phyloP scores from a whole-genome alignment of 2,797 vertebrate species.

The Fistularia commersonii region DNA sequence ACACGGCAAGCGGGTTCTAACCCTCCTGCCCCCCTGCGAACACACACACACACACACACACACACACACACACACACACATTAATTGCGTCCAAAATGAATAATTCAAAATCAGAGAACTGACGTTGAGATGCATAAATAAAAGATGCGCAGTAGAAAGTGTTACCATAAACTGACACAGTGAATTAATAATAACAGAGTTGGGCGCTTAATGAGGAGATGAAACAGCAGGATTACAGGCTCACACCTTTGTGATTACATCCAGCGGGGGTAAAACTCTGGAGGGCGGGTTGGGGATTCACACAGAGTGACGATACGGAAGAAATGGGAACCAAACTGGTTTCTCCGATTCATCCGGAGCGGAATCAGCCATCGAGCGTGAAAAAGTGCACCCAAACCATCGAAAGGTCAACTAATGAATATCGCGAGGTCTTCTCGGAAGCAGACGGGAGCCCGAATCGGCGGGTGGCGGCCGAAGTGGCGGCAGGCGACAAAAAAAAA shows the following conservation, averaged over 20 bases:
- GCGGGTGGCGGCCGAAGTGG: no score
- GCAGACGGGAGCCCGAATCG: conserved; percentile 9
- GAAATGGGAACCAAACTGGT: no score
- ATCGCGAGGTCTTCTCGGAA: conserved; percentile 12
- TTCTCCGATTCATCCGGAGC: background rate
- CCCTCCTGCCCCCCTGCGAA: background rate
- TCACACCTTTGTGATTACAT: conserved; percentile 42
- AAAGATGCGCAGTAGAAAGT: conserved; percentile 55
- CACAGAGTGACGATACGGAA: conserved; percentile 9
- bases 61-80: conserved; percentile 14
- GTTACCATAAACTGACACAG: conserved; percentile 54
- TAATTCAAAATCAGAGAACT: conserved; percentile 65
- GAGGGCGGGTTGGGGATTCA: background rate
- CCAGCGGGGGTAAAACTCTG: conserved; percentile 17
- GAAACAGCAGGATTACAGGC: conserved; percentile 47
- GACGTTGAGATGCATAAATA: conserved; percentile 68
- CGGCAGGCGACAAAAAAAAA: no score
- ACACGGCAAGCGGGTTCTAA: conserved; percentile 11
- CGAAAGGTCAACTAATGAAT: conserved; percentile 41
- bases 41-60: conserved; percentile 12
- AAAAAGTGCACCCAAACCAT: conserved; percentile 32
- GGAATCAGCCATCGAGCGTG: conserved; percentile 26
- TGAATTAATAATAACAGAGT: conserved; percentile 54
- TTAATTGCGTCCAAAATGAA: conserved; percentile 65
- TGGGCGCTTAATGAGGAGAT: conserved; percentile 39